Evolutionary conservation across 1,140 invertebrate genomes (phyloP).

Genomic region (Halictus rubicundus): DNA sequence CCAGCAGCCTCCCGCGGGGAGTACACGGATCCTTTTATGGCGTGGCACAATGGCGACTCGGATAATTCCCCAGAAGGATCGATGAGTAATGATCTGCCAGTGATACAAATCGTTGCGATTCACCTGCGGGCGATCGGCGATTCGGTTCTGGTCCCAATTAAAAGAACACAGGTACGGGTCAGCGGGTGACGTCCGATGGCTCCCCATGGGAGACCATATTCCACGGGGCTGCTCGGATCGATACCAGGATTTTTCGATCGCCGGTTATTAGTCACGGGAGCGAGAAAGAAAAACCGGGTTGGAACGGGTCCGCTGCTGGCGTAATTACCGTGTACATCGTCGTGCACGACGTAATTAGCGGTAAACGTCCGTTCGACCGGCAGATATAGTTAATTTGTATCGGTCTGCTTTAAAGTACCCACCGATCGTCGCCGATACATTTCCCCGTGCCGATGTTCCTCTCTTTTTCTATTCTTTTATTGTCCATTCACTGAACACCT

Average conservation of each 20-base stretch:
- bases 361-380: slow-evolving; percentile 36
- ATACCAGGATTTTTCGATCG: slow-evolving; percentile 55
- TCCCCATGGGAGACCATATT: slow-evolving; percentile 49
- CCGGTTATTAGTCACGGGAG: slow-evolving; percentile 61
- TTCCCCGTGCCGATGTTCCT: background rate
- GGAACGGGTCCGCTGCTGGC: slow-evolving; percentile 24
- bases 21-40: slow-evolving; percentile 32
- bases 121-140: slow-evolving; percentile 73
- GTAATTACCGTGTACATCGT: slow-evolving; percentile 54
- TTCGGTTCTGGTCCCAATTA: slow-evolving; percentile 77
- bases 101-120: slow-evolving; percentile 78
- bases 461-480: slow-evolving; percentile 18
- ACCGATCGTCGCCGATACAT: slow-evolving; percentile 18
- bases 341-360: slow-evolving; percentile 55
- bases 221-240: slow-evolving; percentile 48
- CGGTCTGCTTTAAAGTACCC: background rate
- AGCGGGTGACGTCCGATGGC: slow-evolving; percentile 70
- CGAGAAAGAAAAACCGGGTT: background rate
- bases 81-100: slow-evolving; percentile 78
- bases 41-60: slow-evolving; percentile 34
- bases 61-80: slow-evolving; percentile 52
- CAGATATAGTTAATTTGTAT: slow-evolving; percentile 57
- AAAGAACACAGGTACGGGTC: slow-evolving; percentile 75
- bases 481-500: too few relatives aligned
- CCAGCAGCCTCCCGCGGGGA: background rate